A percentile compares a stretch with the other conserved stretches of the same genome.
Conservation (phyloP, 2,888 invertebrate genomes). For the Myathropa florea region DNA sequence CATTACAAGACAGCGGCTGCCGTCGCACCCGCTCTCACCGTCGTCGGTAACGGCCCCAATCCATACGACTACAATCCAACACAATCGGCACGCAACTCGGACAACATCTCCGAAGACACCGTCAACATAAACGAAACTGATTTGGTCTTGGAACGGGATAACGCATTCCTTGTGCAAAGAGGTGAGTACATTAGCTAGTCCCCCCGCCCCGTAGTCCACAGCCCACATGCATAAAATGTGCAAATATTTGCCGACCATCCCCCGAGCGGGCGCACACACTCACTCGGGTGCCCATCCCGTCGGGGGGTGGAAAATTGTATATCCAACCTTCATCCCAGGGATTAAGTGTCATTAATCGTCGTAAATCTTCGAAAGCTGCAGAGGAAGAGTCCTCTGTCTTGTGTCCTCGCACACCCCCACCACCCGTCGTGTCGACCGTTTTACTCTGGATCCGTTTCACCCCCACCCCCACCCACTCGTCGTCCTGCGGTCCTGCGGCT, state of each 20-base stretch:
- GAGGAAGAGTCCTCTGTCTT: constrained; percentile 19
- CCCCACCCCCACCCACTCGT: not conserved
- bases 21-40: constrained; percentile 71
- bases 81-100: constrained; percentile 80
- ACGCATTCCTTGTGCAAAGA: constrained; percentile 91
- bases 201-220: not conserved
- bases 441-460: not conserved
- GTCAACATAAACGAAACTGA: constrained; percentile 92
- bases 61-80: constrained; percentile 82
- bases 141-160: constrained; percentile 90
- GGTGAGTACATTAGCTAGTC: constrained; percentile 82
- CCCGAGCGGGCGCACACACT: not conserved
- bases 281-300: not conserved
- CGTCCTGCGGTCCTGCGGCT: constrained; percentile 9
- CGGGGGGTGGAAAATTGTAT: constrained; percentile 18
- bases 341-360: constrained; percentile 71
- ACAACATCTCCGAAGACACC: constrained; percentile 88
- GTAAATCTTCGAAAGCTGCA: constrained; percentile 68
- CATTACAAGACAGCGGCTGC: constrained; percentile 76
- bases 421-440: constrained; percentile 10
- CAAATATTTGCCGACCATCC: constrained; percentile 12
- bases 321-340: constrained; percentile 64
- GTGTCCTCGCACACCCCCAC: not conserved
- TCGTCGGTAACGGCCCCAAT: constrained; percentile 70
- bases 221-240: constrained; percentile 14